A percentile compares a stretch with the other conserved stretches of the same genome.
Conservation (phyloP, 1,140 invertebrate species). For the Apis laboriosa region DNA sequence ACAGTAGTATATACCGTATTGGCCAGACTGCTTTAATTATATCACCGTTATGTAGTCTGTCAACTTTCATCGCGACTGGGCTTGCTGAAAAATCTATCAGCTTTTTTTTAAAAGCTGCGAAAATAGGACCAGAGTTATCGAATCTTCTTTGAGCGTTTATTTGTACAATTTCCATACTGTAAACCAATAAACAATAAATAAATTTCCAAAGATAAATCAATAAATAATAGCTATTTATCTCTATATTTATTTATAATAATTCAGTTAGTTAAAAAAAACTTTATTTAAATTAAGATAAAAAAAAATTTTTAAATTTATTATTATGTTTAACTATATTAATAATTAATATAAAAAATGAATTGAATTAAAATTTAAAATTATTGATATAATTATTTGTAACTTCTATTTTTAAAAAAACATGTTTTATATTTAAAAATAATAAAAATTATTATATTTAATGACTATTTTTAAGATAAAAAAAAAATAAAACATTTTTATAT, state of each 20-base stretch:
- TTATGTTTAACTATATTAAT: no score
- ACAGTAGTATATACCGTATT: slow-evolving; percentile 43
- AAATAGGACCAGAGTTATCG: slow-evolving; percentile 55
- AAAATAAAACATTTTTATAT: no score
- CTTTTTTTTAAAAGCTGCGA: slow-evolving; percentile 53
- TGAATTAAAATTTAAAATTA: no score
- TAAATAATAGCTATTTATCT: background rate
- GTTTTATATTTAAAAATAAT: no score
- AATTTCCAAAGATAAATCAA: background rate
- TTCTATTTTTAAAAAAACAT: no score
- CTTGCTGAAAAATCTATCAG: slow-evolving; percentile 52
- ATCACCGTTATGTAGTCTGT: slow-evolving; percentile 48
- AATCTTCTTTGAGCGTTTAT: slow-evolving; percentile 44
- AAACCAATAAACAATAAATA: background rate
- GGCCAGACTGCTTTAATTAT: slow-evolving; percentile 61
- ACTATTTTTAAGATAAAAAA: background rate
- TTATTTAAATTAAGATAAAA: no score
- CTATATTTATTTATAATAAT: no score
- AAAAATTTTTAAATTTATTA: no score
- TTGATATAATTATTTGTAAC: no score
- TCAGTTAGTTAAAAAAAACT: no score
- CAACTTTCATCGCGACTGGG: slow-evolving; percentile 50
- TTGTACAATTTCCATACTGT: slow-evolving; percentile 49
- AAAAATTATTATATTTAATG: background rate
- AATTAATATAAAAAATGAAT: no score